These are phyloP conservation scores for Lagocephalus sceleratus DNA, from an alignment of 2,797 vertebrate species.

Conservation along the genomic window DNA sequence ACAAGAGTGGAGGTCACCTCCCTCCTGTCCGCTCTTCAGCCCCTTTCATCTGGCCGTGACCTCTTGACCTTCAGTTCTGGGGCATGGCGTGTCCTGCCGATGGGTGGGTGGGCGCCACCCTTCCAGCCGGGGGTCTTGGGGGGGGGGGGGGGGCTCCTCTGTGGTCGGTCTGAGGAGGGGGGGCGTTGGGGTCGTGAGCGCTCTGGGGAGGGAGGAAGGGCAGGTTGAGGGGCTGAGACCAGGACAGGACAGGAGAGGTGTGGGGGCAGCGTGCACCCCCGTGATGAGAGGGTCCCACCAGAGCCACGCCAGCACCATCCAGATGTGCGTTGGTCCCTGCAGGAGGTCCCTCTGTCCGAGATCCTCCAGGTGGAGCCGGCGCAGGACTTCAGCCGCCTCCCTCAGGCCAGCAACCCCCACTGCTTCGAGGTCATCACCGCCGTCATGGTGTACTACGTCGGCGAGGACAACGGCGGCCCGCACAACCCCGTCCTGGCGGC, in stretches of 20 bases:
- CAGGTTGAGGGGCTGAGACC: slow-evolving; percentile 35
- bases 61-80: slow-evolving; percentile 32
- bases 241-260: slow-evolving; percentile 10
- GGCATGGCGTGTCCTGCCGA: too few relatives aligned
- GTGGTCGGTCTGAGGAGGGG: too few relatives aligned
- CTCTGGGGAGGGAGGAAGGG: slow-evolving; percentile 40
- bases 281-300: too few relatives aligned
- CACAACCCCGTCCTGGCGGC: slow-evolving; percentile 78
- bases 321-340: not conserved
- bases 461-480: slow-evolving; percentile 79
- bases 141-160: too few relatives aligned
- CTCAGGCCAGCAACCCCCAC: slow-evolving; percentile 85
- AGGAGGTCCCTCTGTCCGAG: slow-evolving; percentile 95
- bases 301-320: not conserved
- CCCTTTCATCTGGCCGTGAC: slow-evolving; percentile 31
- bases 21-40: not conserved
- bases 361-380: slow-evolving; percentile 88
- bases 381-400: slow-evolving; percentile 78
- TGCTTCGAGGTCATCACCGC: slow-evolving; percentile 93
- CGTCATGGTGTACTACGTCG: slow-evolving; percentile 89
- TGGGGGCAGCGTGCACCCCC: not conserved
- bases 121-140: too few relatives aligned
- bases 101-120: too few relatives aligned
- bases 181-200: slow-evolving; percentile 8
- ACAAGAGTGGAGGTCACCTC: slow-evolving; percentile 5